These are phyloP conservation scores for Argya squamiceps DNA, from an alignment of 2,797 vertebrate genomes.

Conservation along the genomic window DNA sequence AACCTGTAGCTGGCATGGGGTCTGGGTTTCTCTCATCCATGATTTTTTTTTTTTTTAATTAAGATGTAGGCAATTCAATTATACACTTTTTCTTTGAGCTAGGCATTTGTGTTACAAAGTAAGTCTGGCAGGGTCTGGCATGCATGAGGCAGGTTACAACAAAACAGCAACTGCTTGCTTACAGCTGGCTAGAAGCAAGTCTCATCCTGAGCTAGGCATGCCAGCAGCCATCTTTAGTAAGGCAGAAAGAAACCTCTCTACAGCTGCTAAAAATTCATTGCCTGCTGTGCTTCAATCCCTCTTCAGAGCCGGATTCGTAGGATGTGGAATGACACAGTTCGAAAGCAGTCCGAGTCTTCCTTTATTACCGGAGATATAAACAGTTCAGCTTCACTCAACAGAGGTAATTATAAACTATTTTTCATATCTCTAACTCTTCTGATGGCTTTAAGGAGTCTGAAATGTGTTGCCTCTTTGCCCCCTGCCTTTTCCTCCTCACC, in stretches of 20 bases:
- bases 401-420: conserved; percentile 87
- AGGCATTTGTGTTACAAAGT: fast-evolving
- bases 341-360: conserved; percentile 98
- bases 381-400: conserved; percentile 97
- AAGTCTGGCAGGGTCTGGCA: background rate
- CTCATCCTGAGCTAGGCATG: background rate
- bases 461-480: background rate
- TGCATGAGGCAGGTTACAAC: background rate
- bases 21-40: background rate
- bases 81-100: background rate
- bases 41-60: background rate
- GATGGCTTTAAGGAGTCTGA: conserved; percentile 42
- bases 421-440: conserved; percentile 54
- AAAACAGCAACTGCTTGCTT: background rate
- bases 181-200: background rate
- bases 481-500: background rate
- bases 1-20: background rate
- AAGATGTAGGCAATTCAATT: background rate
- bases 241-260: conserved; percentile 27
- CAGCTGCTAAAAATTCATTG: conserved; percentile 34
- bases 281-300: conserved; percentile 35
- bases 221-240: conserved; percentile 1
- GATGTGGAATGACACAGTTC: conserved; percentile 99
- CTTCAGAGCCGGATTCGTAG: conserved; percentile 95
- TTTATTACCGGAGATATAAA: conserved; percentile 99